A percentile compares a stretch with the other conserved stretches of the same genome.
phyloP scores from a whole-genome alignment of 2,888 invertebrate genomes.

The Thereva unica region DNA sequence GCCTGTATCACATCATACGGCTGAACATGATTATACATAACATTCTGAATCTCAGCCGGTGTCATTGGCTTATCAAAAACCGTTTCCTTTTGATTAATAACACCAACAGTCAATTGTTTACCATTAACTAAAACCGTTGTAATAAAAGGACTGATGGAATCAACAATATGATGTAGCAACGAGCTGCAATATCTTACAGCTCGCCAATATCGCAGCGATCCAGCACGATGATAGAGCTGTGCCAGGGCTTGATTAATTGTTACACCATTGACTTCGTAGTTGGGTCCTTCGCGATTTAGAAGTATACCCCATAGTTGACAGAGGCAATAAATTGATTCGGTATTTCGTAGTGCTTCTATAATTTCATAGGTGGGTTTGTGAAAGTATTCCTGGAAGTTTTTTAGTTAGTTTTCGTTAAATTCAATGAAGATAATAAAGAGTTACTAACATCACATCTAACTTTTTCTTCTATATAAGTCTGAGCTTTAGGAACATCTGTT shows the following conservation, averaged over 20 bases:
- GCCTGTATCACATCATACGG: slow-evolving; percentile 83
- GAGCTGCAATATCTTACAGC: slow-evolving; percentile 95
- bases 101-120: slow-evolving; percentile 93
- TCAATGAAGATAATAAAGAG: slow-evolving; percentile 4
- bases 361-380: slow-evolving; percentile 74
- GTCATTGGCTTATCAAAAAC: slow-evolving; percentile 98
- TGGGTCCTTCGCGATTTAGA: slow-evolving; percentile 76
- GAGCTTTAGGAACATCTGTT: slow-evolving; percentile 88
- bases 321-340: slow-evolving; percentile 76
- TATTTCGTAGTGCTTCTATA: slow-evolving; percentile 68
- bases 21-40: slow-evolving; percentile 88
- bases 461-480: slow-evolving; percentile 72
- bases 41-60: slow-evolving; percentile 90
- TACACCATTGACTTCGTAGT: slow-evolving; percentile 71
- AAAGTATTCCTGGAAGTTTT: slow-evolving; percentile 63
- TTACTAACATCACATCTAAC: slow-evolving; percentile 58
- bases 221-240: slow-evolving; percentile 79
- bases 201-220: slow-evolving; percentile 84
- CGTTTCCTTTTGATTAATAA: slow-evolving; percentile 91
- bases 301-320: slow-evolving; percentile 85
- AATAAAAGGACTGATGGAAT: slow-evolving; percentile 97
- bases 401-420: not conserved
- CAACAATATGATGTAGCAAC: slow-evolving; percentile 90
- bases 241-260: slow-evolving; percentile 72
- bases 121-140: slow-evolving; percentile 97